These are phyloP conservation scores for Monochamus saltuarius DNA, from an alignment of 1,140 invertebrate species.

Conservation along the genomic window DNA sequence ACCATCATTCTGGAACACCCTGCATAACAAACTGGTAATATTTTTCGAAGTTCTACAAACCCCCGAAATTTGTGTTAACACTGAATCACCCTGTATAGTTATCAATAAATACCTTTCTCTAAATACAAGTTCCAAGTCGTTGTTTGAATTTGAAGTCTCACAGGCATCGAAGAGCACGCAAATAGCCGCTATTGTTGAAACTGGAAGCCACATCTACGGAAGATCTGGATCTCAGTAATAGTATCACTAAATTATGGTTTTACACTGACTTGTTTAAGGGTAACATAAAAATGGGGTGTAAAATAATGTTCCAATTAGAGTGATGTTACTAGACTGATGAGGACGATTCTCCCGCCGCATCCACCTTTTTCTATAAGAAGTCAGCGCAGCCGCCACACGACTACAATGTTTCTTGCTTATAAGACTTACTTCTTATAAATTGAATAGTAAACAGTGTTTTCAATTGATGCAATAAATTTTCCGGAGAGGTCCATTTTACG, in stretches of 20 bases:
- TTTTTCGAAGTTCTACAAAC: too few relatives aligned
- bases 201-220: conserved; percentile 36
- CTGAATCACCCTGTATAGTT: not conserved
- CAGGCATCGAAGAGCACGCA: conserved; percentile 35
- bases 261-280: conserved; percentile 13
- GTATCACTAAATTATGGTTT: not conserved
- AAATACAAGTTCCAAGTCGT: conserved; percentile 52
- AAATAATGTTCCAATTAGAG: conserved; percentile 15
- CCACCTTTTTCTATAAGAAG: conserved; percentile 28
- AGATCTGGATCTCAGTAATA: not conserved
- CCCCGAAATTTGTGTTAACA: too few relatives aligned
- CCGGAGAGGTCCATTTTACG: conserved; percentile 27
- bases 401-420: conserved; percentile 22
- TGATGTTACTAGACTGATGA: conserved; percentile 21
- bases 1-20: too few relatives aligned
- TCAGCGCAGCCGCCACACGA: conserved; percentile 29
- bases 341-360: conserved; percentile 27
- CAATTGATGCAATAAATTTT: conserved; percentile 41
- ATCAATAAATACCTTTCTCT: conserved; percentile 47
- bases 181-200: conserved; percentile 40
- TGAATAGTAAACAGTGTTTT: conserved; percentile 41
- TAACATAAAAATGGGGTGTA: conserved; percentile 11
- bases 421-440: conserved; percentile 34
- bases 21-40: too few relatives aligned
- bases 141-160: conserved; percentile 39